Conservation (phyloP, 2,797 vertebrate genomes). For the Argentina silus region DNA sequence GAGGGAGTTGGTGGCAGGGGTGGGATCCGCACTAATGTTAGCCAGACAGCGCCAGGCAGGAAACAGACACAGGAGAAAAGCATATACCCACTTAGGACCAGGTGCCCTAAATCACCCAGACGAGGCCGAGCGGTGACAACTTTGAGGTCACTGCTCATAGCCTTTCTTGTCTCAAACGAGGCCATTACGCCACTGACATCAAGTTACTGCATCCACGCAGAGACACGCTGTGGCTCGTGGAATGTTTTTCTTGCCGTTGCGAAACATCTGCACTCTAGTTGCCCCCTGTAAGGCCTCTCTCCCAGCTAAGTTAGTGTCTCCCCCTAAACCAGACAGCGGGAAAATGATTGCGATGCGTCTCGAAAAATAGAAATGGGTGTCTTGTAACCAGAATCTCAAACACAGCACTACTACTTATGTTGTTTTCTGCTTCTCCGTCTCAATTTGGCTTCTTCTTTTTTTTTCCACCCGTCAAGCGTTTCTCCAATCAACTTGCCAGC, state of each 20-base stretch:
- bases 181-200: not conserved
- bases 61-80: conserved; percentile 42
- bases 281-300: conserved; percentile 31
- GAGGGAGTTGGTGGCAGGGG: conserved; percentile 38
- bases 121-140: conserved; percentile 7
- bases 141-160: conserved; percentile 15
- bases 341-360: conserved; percentile 50
- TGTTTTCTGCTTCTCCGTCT: conserved; percentile 55
- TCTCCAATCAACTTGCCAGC: conserved; percentile 48
- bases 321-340: conserved; percentile 41
- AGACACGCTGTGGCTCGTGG: conserved; percentile 1
- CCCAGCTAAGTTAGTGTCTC: conserved; percentile 49
- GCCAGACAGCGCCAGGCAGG: conserved; percentile 59
- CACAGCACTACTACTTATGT: conserved; percentile 44
- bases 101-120: conserved; percentile 1
- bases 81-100: conserved; percentile 29
- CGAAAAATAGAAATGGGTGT: conserved; percentile 54
- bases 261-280: conserved; percentile 29
- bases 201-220: not conserved
- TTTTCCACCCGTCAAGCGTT: conserved; percentile 41
- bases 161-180: not conserved
- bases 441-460: conserved; percentile 50
- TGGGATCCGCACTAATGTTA: conserved; percentile 52
- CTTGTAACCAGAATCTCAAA: conserved; percentile 59
- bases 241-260: not conserved